Percentiles rank a stretch among this genome's conserved stretches.
phyloP scores from a whole-genome alignment of 2,888 invertebrate species.

The Drosophila lacicola region DNA sequence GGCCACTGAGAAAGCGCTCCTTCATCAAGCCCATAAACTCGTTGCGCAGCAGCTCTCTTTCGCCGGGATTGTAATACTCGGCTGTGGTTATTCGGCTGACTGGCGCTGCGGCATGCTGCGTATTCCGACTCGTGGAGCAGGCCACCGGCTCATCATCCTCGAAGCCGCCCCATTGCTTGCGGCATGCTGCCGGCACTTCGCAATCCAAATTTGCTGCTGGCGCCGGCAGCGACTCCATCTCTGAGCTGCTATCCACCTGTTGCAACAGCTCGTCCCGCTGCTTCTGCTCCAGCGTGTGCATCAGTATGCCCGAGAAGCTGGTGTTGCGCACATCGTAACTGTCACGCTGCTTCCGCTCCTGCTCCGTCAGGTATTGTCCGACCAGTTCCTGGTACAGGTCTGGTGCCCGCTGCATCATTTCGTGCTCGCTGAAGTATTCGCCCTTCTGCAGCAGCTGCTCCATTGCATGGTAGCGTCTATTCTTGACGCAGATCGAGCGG shows the following conservation, averaged over 20 bases:
- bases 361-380: constrained; percentile 92
- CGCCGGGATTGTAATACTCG: constrained; percentile 84
- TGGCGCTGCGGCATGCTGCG: not conserved
- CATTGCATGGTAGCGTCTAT: constrained; percentile 93
- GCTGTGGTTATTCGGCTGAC: constrained; percentile 43
- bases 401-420: constrained; percentile 97
- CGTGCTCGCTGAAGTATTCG: constrained; percentile 94
- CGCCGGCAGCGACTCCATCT: not conserved
- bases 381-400: constrained; percentile 95
- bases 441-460: constrained; percentile 88
- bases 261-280: constrained; percentile 87
- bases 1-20: constrained; percentile 92
- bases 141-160: constrained; percentile 85
- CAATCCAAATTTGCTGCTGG: constrained; percentile 44
- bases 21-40: constrained; percentile 95
- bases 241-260: constrained; percentile 32
- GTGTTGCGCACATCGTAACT: constrained; percentile 86
- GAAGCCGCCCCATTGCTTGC: constrained; percentile 87
- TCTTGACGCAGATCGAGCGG: constrained; percentile 88
- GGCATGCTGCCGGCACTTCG: constrained; percentile 80
- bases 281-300: constrained; percentile 92
- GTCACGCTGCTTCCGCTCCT: constrained; percentile 89
- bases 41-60: constrained; percentile 89
- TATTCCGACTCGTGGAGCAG: constrained; percentile 67
- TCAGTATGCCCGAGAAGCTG: constrained; percentile 91